phyloP scores from a whole-genome alignment of 2,113 vertebrate species.

The Dicerorhinus sumatrensis region DNA sequence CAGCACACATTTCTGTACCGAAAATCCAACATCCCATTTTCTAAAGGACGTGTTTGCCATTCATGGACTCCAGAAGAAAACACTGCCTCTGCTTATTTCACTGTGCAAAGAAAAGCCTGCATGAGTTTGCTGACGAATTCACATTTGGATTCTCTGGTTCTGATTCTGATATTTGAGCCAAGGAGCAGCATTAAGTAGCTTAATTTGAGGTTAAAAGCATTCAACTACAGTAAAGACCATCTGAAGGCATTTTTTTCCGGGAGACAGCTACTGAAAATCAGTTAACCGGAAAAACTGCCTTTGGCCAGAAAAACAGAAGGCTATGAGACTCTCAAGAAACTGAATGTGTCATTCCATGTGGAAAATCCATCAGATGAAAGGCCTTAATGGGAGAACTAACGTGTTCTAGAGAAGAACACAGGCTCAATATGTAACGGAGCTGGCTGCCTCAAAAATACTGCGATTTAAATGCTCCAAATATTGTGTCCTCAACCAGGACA shows the following conservation, averaged over 20 bases:
- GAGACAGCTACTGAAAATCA: background rate
- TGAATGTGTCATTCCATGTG: background rate
- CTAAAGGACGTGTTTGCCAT: slow-evolving; percentile 10
- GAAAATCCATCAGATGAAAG: background rate
- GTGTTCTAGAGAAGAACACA: background rate
- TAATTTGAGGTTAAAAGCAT: background rate
- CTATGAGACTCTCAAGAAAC: background rate
- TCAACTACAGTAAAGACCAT: background rate
- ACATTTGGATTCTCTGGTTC: slow-evolving; percentile 32
- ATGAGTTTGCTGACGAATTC: slow-evolving; percentile 4
- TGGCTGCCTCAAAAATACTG: background rate
- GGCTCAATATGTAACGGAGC: background rate
- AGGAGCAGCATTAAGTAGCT: background rate
- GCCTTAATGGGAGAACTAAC: no score
- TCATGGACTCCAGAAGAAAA: slow-evolving; percentile 49
- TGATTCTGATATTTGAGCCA: background rate
- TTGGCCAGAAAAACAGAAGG: background rate
- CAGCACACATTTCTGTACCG: background rate
- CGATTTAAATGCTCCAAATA: background rate
- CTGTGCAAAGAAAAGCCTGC: slow-evolving; percentile 25
- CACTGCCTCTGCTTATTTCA: background rate
- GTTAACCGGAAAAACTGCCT: background rate
- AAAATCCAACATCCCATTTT: slow-evolving; percentile 19
- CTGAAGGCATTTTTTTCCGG: background rate
- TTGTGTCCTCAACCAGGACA: background rate